A percentile compares a stretch with the other conserved stretches of the same genome.
Evolutionary conservation across 1,140 invertebrate species (phyloP).

Genomic region (Brachionus paranguensis): DNA sequence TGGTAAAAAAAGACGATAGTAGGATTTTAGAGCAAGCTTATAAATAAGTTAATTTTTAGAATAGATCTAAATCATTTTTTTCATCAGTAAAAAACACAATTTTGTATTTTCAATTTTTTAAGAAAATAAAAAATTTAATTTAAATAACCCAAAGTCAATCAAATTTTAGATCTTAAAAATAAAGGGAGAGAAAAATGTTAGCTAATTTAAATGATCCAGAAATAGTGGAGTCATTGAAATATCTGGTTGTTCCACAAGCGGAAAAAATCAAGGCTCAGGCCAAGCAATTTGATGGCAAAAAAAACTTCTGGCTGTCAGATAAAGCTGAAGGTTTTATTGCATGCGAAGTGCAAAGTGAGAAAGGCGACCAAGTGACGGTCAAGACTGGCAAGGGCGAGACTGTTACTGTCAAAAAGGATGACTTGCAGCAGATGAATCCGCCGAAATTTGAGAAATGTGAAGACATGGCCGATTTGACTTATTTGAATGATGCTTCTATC

Average conservation of each 20-base stretch:
- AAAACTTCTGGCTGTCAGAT: slow-evolving; percentile 95
- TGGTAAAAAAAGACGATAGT: background rate
- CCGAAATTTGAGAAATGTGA: slow-evolving; percentile 99
- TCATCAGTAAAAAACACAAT: background rate
- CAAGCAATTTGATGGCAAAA: slow-evolving; percentile 98
- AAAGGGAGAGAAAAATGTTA: background rate
- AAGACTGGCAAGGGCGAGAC: slow-evolving; percentile 55
- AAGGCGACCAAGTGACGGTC: slow-evolving; percentile 93
- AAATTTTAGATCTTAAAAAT: background rate
- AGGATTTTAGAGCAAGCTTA: background rate
- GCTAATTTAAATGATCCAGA: slow-evolving; percentile 40
- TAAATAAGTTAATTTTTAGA: background rate
- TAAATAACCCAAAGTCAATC: background rate
- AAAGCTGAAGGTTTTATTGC: slow-evolving; percentile 92
- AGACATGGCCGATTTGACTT: slow-evolving; percentile 99
- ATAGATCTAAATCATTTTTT: background rate
- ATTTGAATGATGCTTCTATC: slow-evolving; percentile 98
- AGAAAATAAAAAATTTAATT: background rate
- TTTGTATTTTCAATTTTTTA: background rate
- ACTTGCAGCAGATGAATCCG: slow-evolving; percentile 94
- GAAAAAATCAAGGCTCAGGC: slow-evolving; percentile 61
- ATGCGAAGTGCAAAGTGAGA: slow-evolving; percentile 94
- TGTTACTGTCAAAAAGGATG: slow-evolving; percentile 88
- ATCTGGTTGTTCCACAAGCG: slow-evolving; percentile 28
- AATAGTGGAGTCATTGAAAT: slow-evolving; percentile 34